phyloP scores from a whole-genome alignment of 64 coral and sea anemone species.

The Platygyra sinensis region DNA sequence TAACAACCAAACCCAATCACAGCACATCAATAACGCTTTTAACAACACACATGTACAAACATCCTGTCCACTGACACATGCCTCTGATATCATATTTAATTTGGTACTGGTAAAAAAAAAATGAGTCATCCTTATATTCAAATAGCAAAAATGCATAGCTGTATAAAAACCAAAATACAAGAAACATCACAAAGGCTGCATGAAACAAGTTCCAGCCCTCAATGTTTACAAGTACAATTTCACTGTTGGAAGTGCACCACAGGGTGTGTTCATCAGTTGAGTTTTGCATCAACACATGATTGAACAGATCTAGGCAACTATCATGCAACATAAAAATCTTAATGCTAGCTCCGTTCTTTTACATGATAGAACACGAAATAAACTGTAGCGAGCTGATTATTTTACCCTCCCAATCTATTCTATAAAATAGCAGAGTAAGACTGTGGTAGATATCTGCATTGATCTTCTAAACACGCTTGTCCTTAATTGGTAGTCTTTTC shows the following conservation, averaged over 20 bases:
- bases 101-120: not conserved
- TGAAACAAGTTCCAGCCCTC: not conserved
- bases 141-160: too few species aligned
- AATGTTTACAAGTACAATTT: not conserved
- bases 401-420: too few species aligned
- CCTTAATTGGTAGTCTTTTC: too few species aligned
- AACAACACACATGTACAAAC: not conserved
- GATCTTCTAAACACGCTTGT: too few species aligned
- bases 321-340: conserved; percentile 17
- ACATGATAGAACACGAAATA: not conserved
- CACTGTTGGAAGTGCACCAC: not conserved
- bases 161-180: not conserved
- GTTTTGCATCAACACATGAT: not conserved
- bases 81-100: not conserved
- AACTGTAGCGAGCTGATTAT: too few species aligned
- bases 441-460: too few species aligned
- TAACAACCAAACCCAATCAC: not conserved
- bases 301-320: not conserved
- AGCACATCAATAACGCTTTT: not conserved
- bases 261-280: not conserved
- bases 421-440: too few species aligned
- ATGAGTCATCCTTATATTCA: too few species aligned
- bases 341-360: not conserved
- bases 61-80: not conserved
- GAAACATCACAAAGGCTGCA: not conserved